Base-by-base conservation (phyloP, 2,888 invertebrate species). In the Exocentrus adspersus region DNA sequence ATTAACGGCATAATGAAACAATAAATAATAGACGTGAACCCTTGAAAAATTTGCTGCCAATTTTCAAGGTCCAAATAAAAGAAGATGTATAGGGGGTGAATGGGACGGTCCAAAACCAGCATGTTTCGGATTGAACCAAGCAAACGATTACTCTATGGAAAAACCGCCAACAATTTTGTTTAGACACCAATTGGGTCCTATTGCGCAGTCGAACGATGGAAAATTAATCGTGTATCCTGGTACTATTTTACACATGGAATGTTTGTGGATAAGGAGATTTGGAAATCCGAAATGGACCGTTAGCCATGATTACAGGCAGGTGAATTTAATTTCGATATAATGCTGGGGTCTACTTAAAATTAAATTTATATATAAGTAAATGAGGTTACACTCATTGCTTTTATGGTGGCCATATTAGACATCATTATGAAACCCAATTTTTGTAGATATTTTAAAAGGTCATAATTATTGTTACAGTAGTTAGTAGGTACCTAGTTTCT, bases 131-230 rank as follows among this genome's bases (percentile, higher is more conserved):
- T 85, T 94, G 0, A 94, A 93, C 77, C 94, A 94, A 78, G 91
- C 92, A 78, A 92, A 93, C 73, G 93, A 94, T 77, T 94, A 94
- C 80, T 93, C 93, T 12, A 89, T 94, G 90, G 93, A 93, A 77
- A 93, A 93, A 79, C 90, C 93, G 0, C 94, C 94, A 0, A 94
- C 94, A 0, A 91, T 94, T 69, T 83, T 94, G 50, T 93, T 94
- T 80, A 86, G 94, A 0, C 91, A 93, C 78, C 90, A 92, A 63
- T 85, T 90, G 41, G 94, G 94, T 0, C 93, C 94, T 0, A 94
- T 94, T 58, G 93, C 93, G 0, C 94, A 94, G 82, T 92, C 92
- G 46, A 93, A 92, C 72, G 93, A 94, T 74, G 94, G 94, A 1
- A 91, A 91, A 71, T 84, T 94, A 50, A 89, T 94, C 62, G 92